Percentiles rank a stretch among this genome's conserved stretches.
Conservation (phyloP, 2,113 vertebrate species). For the Pardalotus punctatus region DNA sequence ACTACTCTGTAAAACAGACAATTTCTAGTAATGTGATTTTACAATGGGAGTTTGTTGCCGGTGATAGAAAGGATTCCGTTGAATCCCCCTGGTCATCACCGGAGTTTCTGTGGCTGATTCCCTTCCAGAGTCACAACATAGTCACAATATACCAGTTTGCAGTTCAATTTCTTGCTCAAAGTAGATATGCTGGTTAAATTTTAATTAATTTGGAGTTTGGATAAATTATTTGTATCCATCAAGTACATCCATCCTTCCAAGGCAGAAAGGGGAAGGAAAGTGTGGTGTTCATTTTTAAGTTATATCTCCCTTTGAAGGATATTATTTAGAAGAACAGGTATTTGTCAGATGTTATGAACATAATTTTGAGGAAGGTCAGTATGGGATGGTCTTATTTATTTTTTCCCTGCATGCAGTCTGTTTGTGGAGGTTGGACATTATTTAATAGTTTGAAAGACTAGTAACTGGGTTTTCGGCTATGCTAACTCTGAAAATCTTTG, state of each 20-base stretch:
- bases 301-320: background rate
- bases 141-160: accelerated
- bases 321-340: background rate
- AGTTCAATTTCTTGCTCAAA: background rate
- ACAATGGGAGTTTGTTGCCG: background rate
- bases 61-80: background rate
- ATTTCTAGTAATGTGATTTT: background rate
- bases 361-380: background rate
- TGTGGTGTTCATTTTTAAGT: background rate
- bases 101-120: background rate
- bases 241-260: background rate
- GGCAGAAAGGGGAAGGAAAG: background rate
- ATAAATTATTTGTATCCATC: background rate
- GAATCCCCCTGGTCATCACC: background rate
- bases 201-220: background rate
- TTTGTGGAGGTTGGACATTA: background rate
- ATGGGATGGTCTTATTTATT: background rate
- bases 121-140: background rate
- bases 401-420: background rate
- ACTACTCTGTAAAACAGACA: background rate
- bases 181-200: background rate
- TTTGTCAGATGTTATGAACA: background rate
- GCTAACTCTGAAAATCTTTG: background rate
- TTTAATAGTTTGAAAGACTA: background rate
- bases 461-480: background rate